Evolutionary conservation across 2,797 vertebrate genomes (phyloP).

Genomic region (Urophycis tenuis): DNA sequence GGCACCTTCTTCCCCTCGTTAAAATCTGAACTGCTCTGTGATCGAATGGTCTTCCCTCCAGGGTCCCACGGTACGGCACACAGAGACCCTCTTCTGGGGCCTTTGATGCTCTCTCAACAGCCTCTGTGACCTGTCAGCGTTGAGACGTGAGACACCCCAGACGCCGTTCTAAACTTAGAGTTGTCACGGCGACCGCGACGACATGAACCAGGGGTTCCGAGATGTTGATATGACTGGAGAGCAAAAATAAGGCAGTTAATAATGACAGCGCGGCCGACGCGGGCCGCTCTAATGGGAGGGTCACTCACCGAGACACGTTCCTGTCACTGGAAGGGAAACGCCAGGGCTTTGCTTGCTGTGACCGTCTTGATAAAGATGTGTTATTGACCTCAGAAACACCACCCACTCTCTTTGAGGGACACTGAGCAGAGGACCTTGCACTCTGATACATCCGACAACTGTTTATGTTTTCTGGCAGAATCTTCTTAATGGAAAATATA

Average conservation of each 20-base stretch:
- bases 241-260: constrained; percentile 64
- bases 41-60: neutral
- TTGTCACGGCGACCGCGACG: constrained; percentile 61
- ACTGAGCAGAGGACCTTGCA: constrained; percentile 17
- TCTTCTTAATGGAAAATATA: neutral
- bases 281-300: constrained; percentile 54
- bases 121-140: constrained; percentile 50
- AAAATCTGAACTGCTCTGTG: neutral
- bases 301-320: constrained; percentile 42
- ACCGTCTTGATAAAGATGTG: constrained; percentile 40
- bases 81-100: constrained; percentile 46
- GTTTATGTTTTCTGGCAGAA: neutral
- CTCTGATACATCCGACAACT: neutral
- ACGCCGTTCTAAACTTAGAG: constrained; percentile 63
- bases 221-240: constrained; percentile 58
- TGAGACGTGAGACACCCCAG: constrained; percentile 65
- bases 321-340: constrained; percentile 45
- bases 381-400: constrained; percentile 47
- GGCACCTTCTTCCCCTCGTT: neutral
- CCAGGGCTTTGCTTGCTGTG: constrained; percentile 35
- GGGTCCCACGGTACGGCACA: constrained; percentile 20
- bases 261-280: constrained; percentile 63
- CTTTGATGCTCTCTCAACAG: constrained; percentile 51
- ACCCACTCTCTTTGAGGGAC: constrained; percentile 35
- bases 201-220: constrained; percentile 48